These are phyloP conservation scores for Ceratosolen solmsi DNA, from an alignment of 1,140 invertebrate genomes.

Conservation along the genomic window DNA sequence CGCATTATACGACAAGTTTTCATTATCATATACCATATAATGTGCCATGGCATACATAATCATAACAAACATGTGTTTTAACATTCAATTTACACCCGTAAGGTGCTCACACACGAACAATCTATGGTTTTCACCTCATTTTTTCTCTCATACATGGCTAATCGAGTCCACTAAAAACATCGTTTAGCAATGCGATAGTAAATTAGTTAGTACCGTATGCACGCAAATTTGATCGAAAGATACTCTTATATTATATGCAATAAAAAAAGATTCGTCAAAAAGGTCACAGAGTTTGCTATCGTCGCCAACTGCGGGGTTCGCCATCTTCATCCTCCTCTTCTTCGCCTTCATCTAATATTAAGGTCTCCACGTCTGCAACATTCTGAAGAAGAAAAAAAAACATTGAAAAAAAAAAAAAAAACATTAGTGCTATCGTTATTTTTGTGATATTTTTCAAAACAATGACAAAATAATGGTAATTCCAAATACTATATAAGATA, in stretches of 20 bases:
- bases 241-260: constrained; percentile 49
- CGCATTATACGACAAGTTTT: constrained; percentile 45
- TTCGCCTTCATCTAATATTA: constrained; percentile 73
- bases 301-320: constrained; percentile 75
- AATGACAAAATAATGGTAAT: no score
- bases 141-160: constrained; percentile 31
- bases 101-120: constrained; percentile 34
- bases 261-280: constrained; percentile 50
- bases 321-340: constrained; percentile 79
- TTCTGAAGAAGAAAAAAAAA: constrained; percentile 11
- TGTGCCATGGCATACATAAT: constrained; percentile 46
- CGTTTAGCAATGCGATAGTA: constrained; percentile 43
- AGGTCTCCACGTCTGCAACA: constrained; percentile 63
- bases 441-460: no score
- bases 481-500: no score
- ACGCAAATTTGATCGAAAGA: constrained; percentile 52
- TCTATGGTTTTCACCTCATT: constrained; percentile 30
- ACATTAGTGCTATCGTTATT: background rate
- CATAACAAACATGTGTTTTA: constrained; percentile 50
- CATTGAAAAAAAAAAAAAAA: no score
- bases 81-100: constrained; percentile 51
- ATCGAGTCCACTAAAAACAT: constrained; percentile 41
- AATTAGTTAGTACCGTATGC: constrained; percentile 49
- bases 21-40: constrained; percentile 36
- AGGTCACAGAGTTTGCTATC: constrained; percentile 70